These are phyloP conservation scores for Ooceraea biroi DNA, from an alignment of 1,140 invertebrate species.

Conservation along the genomic window DNA sequence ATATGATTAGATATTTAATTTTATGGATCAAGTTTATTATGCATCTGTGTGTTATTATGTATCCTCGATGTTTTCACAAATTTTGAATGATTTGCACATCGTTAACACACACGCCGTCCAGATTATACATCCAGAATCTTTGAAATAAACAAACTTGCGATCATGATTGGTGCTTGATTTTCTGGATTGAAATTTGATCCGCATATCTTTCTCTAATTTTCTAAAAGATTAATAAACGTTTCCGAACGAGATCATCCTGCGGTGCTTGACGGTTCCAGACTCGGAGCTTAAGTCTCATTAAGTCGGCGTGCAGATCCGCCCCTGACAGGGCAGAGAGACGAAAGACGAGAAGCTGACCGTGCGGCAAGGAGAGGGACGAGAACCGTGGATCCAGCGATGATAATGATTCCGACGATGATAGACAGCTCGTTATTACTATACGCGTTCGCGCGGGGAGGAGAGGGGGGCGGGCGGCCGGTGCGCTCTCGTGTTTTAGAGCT, in stretches of 20 bases:
- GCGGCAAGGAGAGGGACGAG: constrained; percentile 59
- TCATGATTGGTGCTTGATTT: too few relatives aligned
- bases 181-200: background rate
- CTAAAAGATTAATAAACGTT: background rate
- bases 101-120: too few relatives aligned
- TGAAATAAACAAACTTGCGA: too few relatives aligned
- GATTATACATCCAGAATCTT: too few relatives aligned
- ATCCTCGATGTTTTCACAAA: too few relatives aligned
- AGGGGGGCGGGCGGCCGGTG: constrained; percentile 51
- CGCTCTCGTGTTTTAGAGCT: constrained; percentile 78
- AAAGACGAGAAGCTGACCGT: constrained; percentile 12
- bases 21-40: too few relatives aligned
- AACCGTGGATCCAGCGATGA: constrained; percentile 73
- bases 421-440: constrained; percentile 64
- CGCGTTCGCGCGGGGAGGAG: constrained; percentile 25
- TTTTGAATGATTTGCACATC: too few relatives aligned
- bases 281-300: constrained; percentile 38
- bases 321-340: constrained; percentile 48
- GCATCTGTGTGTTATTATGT: too few relatives aligned
- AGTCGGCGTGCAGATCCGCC: constrained; percentile 16
- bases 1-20: too few relatives aligned
- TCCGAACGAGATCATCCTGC: constrained; percentile 30
- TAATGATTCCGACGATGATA: constrained; percentile 82
- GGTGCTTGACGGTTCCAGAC: constrained; percentile 6
- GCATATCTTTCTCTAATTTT: background rate